phyloP scores from a whole-genome alignment of 2,797 vertebrate species.

The Vipera ursinii region DNA sequence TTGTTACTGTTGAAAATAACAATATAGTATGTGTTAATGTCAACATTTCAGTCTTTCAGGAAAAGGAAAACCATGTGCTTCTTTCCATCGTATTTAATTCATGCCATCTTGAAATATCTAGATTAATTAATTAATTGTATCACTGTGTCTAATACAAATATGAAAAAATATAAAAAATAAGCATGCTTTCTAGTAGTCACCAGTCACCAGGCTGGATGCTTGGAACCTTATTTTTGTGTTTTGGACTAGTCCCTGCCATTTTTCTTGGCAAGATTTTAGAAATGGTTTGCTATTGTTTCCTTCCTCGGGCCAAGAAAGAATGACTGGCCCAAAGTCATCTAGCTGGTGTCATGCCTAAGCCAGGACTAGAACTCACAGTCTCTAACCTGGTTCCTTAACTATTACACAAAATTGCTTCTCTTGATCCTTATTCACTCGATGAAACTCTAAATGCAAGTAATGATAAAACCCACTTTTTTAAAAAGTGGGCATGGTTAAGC shows the following conservation, averaged over 20 bases:
- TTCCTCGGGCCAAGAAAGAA: not conserved
- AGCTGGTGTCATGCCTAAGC: not conserved
- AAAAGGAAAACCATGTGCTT: not conserved
- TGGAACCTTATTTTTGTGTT: slow-evolving; percentile 17
- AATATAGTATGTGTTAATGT: not conserved
- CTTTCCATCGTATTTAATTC: not conserved
- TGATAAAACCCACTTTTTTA: not conserved
- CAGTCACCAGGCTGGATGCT: slow-evolving; percentile 15
- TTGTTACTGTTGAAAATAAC: not conserved
- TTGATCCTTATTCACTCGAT: slow-evolving; percentile 25
- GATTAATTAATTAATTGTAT: slow-evolving; percentile 12
- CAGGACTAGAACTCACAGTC: not conserved
- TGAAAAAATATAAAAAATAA: slow-evolving; percentile 2
- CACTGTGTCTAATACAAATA: not conserved
- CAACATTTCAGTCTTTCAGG: not conserved
- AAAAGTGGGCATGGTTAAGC: not conserved
- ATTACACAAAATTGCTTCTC: not conserved
- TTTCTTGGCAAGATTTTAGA: not conserved
- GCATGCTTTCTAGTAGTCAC: slow-evolving; percentile 9
- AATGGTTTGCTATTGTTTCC: not conserved
- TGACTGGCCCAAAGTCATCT: not conserved
- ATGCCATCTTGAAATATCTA: not conserved
- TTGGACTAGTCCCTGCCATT: not conserved
- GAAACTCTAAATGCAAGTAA: slow-evolving; percentile 1
- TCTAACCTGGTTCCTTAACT: not conserved